These are phyloP conservation scores for Caenorhabditis japonica DNA, from an alignment of 2,888 invertebrate species.

Conservation along the genomic window DNA sequence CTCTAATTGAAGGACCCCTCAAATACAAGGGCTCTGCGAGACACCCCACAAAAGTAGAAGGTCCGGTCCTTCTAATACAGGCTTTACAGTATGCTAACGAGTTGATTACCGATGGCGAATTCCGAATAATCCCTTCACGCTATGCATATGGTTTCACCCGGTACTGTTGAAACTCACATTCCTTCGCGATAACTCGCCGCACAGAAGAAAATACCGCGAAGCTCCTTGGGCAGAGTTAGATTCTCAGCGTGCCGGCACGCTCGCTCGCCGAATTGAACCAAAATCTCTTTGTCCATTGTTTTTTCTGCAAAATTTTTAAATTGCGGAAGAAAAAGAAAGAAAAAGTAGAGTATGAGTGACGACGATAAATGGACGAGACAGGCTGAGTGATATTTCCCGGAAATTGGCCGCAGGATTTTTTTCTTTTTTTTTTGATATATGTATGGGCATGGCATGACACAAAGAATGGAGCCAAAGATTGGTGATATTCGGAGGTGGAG, in stretches of 20 bases:
- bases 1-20: too few relatives aligned
- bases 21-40: too few relatives aligned
- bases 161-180: slow-evolving; percentile 19
- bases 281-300: slow-evolving; percentile 36
- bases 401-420: slow-evolving; percentile 8
- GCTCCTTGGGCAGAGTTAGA: slow-evolving; percentile 30
- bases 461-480: not conserved
- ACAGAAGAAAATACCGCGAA: slow-evolving; percentile 42
- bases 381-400: slow-evolving; percentile 18
- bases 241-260: slow-evolving; percentile 36
- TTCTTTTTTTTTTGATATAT: not conserved
- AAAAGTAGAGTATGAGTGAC: not conserved
- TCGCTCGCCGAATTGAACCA: slow-evolving; percentile 40
- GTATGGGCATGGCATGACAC: not conserved
- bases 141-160: too few relatives aligned
- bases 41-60: too few relatives aligned
- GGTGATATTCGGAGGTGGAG: too few relatives aligned
- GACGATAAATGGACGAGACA: slow-evolving; percentile 1
- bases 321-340: not conserved
- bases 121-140: too few relatives aligned
- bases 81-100: too few relatives aligned
- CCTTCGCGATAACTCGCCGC: slow-evolving; percentile 23
- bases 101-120: too few relatives aligned
- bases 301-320: slow-evolving; percentile 4
- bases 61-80: too few relatives aligned